phyloP scores from a whole-genome alignment of 2,797 vertebrate genomes.

The Platalea minor region DNA sequence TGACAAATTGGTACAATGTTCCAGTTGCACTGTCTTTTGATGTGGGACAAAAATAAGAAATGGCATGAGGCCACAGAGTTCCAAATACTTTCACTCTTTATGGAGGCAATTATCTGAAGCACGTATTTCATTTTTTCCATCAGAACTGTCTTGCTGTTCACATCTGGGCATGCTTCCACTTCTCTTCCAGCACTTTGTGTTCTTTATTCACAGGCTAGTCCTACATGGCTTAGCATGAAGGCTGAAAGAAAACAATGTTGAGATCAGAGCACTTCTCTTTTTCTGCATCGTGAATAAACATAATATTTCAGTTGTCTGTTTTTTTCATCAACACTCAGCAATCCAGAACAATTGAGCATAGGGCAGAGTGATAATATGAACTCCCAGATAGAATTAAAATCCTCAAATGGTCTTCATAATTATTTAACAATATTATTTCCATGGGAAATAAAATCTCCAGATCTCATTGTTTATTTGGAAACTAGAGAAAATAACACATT shows the following conservation, averaged over 20 bases:
- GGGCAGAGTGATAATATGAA: background rate
- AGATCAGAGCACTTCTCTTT: background rate
- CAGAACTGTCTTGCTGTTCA: background rate
- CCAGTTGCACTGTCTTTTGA: background rate
- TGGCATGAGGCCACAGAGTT: background rate
- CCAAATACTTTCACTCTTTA: background rate
- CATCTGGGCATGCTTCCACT: background rate
- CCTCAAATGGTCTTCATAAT: background rate
- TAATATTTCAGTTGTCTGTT: background rate
- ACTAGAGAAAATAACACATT: background rate
- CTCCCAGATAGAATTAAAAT: background rate
- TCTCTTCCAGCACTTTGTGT: background rate
- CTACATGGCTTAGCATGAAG: background rate
- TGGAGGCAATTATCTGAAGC: background rate
- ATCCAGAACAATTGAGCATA: background rate
- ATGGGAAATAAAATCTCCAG: background rate
- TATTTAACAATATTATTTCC: background rate
- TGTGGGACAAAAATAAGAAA: background rate
- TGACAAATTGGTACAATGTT: background rate
- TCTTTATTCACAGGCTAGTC: background rate
- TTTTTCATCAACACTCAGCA: background rate
- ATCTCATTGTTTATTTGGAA: background rate
- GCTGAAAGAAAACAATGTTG: background rate
- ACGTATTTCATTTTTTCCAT: background rate
- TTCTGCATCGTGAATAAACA: background rate